Evolutionary conservation across 2,888 invertebrate genomes (phyloP).

Genomic region (Dusona sp.): DNA sequence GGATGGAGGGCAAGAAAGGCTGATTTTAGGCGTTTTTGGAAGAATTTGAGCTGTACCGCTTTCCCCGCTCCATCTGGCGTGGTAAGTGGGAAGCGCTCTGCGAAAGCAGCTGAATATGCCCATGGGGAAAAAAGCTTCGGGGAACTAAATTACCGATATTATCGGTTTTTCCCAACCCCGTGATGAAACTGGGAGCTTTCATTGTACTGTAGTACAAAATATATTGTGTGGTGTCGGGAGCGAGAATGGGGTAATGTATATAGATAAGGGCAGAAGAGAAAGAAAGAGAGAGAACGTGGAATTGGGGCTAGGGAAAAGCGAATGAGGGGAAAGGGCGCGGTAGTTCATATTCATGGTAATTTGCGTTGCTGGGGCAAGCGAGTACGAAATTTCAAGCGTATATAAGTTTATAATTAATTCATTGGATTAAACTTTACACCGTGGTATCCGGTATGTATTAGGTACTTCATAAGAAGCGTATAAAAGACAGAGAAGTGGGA

Average conservation of each 20-base stretch:
- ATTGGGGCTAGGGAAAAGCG: constrained; percentile 19
- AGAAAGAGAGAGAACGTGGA: constrained; percentile 2
- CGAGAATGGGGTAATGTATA: constrained; percentile 48
- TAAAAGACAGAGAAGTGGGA: constrained; percentile 5
- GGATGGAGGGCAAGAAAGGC: not conserved
- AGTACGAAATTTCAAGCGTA: constrained; percentile 73
- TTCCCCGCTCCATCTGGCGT: constrained; percentile 34
- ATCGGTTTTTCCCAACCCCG: constrained; percentile 56
- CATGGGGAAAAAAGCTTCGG: constrained; percentile 48
- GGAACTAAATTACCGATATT: constrained; percentile 77
- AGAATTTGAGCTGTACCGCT: constrained; percentile 34
- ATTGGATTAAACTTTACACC: constrained; percentile 81
- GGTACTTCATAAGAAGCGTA: constrained; percentile 42
- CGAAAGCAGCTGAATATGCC: constrained; percentile 21
- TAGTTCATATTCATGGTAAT: constrained; percentile 79
- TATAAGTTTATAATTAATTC: constrained; percentile 81
- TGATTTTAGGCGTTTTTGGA: constrained; percentile 16
- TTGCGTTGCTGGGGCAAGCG: constrained; percentile 67
- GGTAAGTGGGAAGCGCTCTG: constrained; percentile 24
- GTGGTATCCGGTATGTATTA: constrained; percentile 77
- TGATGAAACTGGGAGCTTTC: constrained; percentile 70
- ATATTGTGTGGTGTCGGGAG: constrained; percentile 46
- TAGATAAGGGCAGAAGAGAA: constrained; percentile 10
- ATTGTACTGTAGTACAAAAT: constrained; percentile 18
- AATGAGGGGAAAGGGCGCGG: constrained; percentile 69